Evolutionary conservation across 2,888 invertebrate genomes (phyloP).

Genomic region (Stratiomys singularior): DNA sequence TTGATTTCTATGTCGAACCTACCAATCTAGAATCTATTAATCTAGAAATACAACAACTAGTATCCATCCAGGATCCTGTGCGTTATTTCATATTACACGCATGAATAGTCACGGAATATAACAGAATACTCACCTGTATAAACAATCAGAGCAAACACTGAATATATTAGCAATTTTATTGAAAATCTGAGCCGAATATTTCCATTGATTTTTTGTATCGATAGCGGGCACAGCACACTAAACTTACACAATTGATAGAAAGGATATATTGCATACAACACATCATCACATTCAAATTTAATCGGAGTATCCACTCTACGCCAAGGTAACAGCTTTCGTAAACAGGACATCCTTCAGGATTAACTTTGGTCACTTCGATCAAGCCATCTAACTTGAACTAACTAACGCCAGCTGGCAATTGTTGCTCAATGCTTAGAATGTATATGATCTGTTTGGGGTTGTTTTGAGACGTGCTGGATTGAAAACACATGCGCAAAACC

Average conservation of each 20-base stretch:
- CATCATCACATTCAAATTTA: conserved; percentile 20
- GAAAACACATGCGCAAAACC: too few relatives aligned
- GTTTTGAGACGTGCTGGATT: too few relatives aligned
- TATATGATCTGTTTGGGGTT: too few relatives aligned
- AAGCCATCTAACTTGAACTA: not conserved
- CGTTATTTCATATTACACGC: too few relatives aligned
- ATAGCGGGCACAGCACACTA: conserved; percentile 55
- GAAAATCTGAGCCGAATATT: conserved; percentile 12
- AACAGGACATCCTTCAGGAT: not conserved
- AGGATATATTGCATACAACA: conserved; percentile 56
- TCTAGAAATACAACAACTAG: too few relatives aligned
- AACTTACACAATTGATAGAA: conserved; percentile 56
- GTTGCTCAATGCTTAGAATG: too few relatives aligned
- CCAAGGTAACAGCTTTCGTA: not conserved
- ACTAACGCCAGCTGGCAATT: not conserved
- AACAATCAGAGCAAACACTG: conserved; percentile 26
- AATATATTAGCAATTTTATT: conserved; percentile 21
- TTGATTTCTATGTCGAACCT: too few relatives aligned
- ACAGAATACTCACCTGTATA: conserved; percentile 37
- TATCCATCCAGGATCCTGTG: too few relatives aligned
- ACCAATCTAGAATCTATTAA: too few relatives aligned
- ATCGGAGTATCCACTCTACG: not conserved
- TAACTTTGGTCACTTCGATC: not conserved
- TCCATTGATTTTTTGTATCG: conserved; percentile 7
- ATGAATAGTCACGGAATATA: too few relatives aligned